Conservation (phyloP, 2,113 vertebrate genomes). For the Cardinalis cardinalis region DNA sequence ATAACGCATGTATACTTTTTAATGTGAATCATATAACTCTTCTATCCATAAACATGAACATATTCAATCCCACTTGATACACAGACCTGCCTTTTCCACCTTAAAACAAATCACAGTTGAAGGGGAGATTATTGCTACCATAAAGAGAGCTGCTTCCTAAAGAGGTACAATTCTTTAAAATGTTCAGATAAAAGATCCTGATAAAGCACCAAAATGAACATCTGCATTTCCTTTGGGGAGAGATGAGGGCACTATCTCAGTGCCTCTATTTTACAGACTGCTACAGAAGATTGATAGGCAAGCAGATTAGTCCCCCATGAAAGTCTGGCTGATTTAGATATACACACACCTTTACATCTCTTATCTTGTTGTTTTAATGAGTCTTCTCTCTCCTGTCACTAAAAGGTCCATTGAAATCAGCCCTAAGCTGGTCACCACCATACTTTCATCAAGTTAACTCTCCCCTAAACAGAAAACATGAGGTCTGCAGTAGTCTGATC, state of each 20-base stretch:
- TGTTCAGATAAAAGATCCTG: background rate
- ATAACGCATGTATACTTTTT: fast-evolving
- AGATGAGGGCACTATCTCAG: fast-evolving
- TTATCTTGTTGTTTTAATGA: background rate
- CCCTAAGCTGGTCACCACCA: background rate
- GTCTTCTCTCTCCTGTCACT: background rate
- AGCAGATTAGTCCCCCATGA: background rate
- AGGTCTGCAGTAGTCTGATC: background rate
- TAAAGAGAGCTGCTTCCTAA: background rate
- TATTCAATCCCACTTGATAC: background rate
- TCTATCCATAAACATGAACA: background rate
- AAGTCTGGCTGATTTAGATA: background rate
- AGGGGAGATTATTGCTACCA: background rate
- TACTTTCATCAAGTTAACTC: background rate
- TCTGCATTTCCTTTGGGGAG: background rate
- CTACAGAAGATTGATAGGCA: background rate
- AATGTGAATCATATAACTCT: background rate
- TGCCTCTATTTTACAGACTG: background rate
- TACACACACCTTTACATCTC: background rate
- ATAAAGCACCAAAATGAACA: background rate
- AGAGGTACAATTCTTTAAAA: background rate
- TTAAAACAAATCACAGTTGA: background rate
- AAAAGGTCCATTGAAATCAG: background rate
- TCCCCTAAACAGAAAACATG: background rate
- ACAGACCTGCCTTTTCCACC: background rate